phyloP scores from a whole-genome alignment of 2,797 vertebrate species.

The Champsocephalus esox region DNA sequence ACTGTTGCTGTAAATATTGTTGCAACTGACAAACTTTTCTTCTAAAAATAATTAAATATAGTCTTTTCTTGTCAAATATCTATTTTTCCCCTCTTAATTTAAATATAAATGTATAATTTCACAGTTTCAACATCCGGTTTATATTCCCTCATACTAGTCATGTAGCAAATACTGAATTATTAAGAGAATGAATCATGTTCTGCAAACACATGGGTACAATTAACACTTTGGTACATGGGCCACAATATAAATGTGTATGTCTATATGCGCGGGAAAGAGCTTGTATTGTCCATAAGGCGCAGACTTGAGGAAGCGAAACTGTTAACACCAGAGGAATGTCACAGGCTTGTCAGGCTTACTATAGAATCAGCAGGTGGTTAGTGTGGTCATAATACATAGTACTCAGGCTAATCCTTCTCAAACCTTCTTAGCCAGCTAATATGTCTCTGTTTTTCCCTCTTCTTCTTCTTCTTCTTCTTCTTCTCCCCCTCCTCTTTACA shows the following conservation, averaged over 20 bases:
- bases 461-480: constrained; percentile 29
- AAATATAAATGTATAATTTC: constrained; percentile 12
- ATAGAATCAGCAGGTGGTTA: constrained; percentile 56
- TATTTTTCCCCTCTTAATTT: neutral
- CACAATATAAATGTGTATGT: constrained; percentile 6
- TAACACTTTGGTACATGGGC: neutral
- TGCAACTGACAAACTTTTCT: constrained; percentile 5
- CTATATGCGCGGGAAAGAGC: neutral
- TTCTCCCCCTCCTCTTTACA: constrained; percentile 60
- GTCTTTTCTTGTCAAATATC: constrained; percentile 22
- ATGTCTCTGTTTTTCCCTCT: constrained; percentile 18
- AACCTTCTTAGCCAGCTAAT: constrained; percentile 53
- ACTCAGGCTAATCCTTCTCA: constrained; percentile 53
- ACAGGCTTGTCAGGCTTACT: constrained; percentile 43
- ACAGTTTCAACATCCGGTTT: constrained; percentile 3
- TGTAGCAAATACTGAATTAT: neutral
- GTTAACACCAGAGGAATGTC: constrained; percentile 25
- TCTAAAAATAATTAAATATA: neutral
- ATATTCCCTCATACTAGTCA: constrained; percentile 2
- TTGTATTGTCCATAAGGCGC: constrained; percentile 19
- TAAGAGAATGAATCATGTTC: neutral
- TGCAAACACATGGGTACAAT: constrained; percentile 2
- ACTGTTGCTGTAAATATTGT: neutral
- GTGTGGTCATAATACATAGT: constrained; percentile 51
- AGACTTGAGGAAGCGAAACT: constrained; percentile 30